phyloP scores from a whole-genome alignment of 2,888 invertebrate genomes.

The Tachina fera region DNA sequence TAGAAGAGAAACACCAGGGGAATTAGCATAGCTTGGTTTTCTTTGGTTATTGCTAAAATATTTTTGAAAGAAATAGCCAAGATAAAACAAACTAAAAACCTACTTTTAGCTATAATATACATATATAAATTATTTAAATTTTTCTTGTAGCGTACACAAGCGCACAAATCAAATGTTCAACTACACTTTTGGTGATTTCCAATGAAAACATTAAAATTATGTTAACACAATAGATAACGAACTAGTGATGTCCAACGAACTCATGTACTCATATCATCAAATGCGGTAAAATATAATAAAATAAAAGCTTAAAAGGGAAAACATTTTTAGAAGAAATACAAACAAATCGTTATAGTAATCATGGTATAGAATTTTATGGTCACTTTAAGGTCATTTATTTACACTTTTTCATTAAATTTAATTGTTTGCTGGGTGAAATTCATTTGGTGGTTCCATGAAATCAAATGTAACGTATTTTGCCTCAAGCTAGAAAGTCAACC shows the following conservation, averaged over 20 bases:
- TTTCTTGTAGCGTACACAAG: slow-evolving; percentile 7
- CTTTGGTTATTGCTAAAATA: no score
- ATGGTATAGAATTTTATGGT: slow-evolving; percentile 4
- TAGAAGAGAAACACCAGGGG: no score
- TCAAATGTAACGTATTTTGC: neutral
- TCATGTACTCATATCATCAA: slow-evolving; percentile 2
- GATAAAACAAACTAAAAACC: no score
- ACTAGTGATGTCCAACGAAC: slow-evolving; percentile 8
- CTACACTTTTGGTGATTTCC: slow-evolving; percentile 46
- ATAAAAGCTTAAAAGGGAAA: slow-evolving; percentile 26
- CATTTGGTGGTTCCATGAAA: neutral
- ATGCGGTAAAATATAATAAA: slow-evolving; percentile 29
- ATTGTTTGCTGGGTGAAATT: neutral
- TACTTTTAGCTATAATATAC: no score
- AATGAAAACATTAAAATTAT: slow-evolving; percentile 65
- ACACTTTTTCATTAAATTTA: slow-evolving; percentile 43
- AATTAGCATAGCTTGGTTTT: no score
- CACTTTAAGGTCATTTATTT: slow-evolving; percentile 48
- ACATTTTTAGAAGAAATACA: neutral
- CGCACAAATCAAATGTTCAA: neutral
- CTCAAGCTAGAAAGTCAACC: no score
- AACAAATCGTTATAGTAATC: no score
- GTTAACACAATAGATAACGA: slow-evolving; percentile 37
- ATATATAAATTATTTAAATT: neutral
- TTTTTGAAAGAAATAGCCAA: no score